Evolutionary conservation across 2,113 vertebrate species (phyloP).

Genomic region (Engystomops pustulosus): DNA sequence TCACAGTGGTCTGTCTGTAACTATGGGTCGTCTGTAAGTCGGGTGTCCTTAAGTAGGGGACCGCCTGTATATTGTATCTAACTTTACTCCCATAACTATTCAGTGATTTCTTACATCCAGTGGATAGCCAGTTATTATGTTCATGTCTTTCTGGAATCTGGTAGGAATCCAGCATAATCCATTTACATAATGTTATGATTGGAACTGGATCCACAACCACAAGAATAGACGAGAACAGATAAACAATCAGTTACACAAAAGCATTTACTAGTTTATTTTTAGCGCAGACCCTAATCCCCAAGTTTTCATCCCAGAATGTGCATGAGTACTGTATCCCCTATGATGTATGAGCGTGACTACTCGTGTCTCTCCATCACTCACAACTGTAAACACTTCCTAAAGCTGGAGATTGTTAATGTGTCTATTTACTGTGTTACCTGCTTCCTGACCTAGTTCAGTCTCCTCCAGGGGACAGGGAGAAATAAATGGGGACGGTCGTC

Average conservation of each 20-base stretch:
- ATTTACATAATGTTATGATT: neutral
- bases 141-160: neutral
- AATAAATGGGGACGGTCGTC: constrained; percentile 61
- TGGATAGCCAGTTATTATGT: neutral
- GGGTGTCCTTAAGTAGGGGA: no score
- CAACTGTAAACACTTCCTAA: constrained; percentile 25
- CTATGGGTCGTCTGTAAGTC: no score
- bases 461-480: constrained; percentile 73
- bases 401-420: constrained; percentile 61
- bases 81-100: no score
- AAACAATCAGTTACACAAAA: neutral
- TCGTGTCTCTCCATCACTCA: constrained; percentile 5
- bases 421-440: constrained; percentile 71
- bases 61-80: no score
- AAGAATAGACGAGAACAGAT: no score
- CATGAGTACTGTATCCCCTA: neutral
- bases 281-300: no score
- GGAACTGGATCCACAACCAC: neutral
- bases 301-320: neutral
- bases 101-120: no score
- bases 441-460: constrained; percentile 72
- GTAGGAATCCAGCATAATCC: neutral
- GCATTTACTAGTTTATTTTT: no score
- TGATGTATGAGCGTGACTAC: neutral
- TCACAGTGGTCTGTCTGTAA: no score